Evolutionary conservation across 2,888 invertebrate genomes (phyloP), one percentile per base, ranked within the genome.

Genomic region (Nemotelus pantherinus): DNA sequence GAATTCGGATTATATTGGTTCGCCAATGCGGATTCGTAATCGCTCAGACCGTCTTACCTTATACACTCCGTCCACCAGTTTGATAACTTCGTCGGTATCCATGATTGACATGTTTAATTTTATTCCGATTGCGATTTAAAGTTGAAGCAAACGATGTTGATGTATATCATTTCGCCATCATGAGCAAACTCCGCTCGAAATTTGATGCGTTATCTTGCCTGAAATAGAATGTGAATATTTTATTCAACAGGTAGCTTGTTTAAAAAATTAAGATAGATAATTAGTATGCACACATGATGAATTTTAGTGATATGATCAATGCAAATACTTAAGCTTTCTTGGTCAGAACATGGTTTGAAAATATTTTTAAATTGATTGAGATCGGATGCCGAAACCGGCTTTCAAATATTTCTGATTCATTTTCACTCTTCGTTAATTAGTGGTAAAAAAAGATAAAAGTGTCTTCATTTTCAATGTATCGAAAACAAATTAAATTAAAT

Each of bases 11-110:
- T 55, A 58, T 45, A 7, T 44, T 47, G 6, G 10, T n/a, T 44
- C 63, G 50, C 25, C 45, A 74, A 60, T 60, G n/a, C 58, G 45
- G 25, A 63, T 44, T n/a, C 57, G 39, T 55, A 58, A 58, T 39
- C 5, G 63, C n/a, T 6, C 7, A n/a, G 70, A 47, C 67, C 57
- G 53, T 67, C 83, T 83, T 89, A 95, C 95, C 93, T 95, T 95
- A 88, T 95, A 95, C 85, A 95, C 95, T 84, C 94, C 94, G 88
- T 95, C 95, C 84, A 95, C 95, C 84, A 95, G 92, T 89, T 94
- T 95, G 85, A 94, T 95, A 83, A 95, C 92, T 89, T 95, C 95
- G 87, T 95, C 95, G 84, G 95, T 94, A 90, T 95, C 95, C 76
- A 76, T 76, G 63, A 65, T 76, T 64, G 76, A 41, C 7, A 43